Percentiles rank a stretch among this genome's conserved stretches.
Evolutionary conservation across 1,140 invertebrate genomes (phyloP).

Genomic region (Papilio dardanus): DNA sequence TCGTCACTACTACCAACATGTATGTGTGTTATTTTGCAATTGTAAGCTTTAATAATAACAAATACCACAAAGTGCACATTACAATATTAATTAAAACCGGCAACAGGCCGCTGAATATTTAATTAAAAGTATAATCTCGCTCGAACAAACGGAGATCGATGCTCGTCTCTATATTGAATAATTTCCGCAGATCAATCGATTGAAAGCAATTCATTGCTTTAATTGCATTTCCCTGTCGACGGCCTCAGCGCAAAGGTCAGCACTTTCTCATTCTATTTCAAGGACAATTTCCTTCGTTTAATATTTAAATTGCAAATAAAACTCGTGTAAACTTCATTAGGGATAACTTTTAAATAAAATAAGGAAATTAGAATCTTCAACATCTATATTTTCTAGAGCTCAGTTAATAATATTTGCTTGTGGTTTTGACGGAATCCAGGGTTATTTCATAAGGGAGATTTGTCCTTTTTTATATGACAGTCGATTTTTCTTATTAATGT

Average conservation of each 20-base stretch:
- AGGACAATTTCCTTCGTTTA: constrained; percentile 15
- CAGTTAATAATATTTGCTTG: neutral
- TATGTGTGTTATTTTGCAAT: neutral
- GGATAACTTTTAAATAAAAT: no score
- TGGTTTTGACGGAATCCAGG: neutral
- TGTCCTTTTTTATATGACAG: neutral
- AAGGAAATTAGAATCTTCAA: no score
- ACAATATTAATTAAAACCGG: neutral
- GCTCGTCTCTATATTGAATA: constrained; percentile 25
- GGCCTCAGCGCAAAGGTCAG: constrained; percentile 18
- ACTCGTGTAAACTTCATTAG: neutral
- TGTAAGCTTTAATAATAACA: neutral
- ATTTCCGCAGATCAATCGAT: constrained; percentile 9
- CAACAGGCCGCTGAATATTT: constrained; percentile 16
- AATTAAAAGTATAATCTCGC: constrained; percentile 29
- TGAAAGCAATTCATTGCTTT: constrained; percentile 28
- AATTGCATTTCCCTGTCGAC: constrained; percentile 32
- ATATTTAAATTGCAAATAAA: neutral
- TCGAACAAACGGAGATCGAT: constrained; percentile 15
- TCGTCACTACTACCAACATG: neutral
- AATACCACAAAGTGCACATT: neutral
- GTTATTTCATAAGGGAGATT: neutral
- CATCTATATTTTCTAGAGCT: no score
- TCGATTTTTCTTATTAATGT: no score
- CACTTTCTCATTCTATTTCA: neutral